Base-by-base conservation (phyloP, 1,140 invertebrate species). In the Leptopilina boulardi region DNA sequence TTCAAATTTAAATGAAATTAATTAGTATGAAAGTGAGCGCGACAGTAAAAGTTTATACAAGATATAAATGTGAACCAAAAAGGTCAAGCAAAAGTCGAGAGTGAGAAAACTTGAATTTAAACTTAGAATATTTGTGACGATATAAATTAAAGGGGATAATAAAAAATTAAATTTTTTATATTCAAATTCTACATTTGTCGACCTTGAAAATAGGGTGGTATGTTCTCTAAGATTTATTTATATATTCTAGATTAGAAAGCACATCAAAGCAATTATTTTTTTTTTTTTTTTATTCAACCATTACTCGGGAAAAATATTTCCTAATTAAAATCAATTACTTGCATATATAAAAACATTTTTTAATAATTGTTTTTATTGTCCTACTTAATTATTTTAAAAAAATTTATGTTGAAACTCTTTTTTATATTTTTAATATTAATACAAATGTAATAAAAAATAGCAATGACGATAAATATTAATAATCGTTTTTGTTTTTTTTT, bases 151-250 rank as follows among this genome's bases (percentile, higher is more conserved):
- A 59, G 15, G 56, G 11, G 8, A 59, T 21, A 47, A 59, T 4
- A 59, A 4, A 66, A 66, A 66, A 66, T 66, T 15, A 4, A 15
- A 30, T 23, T 66, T 66, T 59, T 38, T 38, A 38, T 66, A 9
- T n/a, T n/a, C n/a, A 15, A 66, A 30, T 23, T 66, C 15, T 30
- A 5, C 59, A 66, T 23, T 23, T 66, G 59, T 66, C 59, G 59
- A 66, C 59, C 59, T 66, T 66, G 59, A 66, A 66, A 66, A 66
- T 66, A 15, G 21, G 59, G 23, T n/a, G 30, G 59, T 30, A 26
- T 30, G 13, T 23, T 38, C 34, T 38, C n/a, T 23, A n/a, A 66
- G 59, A 26, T 66, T 66, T 30, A 66, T 66, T n/a, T 34, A 30
- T n/a, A 54, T 30, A 30, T n/a, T n/a, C 23, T 30, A 26, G 59